phyloP scores from a whole-genome alignment of 2,888 invertebrate genomes.

The Leptinotarsa peninsularis region DNA sequence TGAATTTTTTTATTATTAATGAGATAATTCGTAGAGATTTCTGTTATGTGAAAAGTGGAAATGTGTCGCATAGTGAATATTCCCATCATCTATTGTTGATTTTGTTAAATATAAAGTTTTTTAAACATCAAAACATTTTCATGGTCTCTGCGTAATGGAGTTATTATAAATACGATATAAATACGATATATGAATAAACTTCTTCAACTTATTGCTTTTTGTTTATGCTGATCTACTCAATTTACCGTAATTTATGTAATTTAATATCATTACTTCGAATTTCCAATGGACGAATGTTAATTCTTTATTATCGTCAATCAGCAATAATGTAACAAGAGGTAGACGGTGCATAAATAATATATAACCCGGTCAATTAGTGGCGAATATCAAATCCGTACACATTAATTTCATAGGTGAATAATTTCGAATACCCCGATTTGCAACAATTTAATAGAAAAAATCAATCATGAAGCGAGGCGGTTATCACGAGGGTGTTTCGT shows the following conservation, averaged over 20 bases:
- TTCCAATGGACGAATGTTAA: slow-evolving; percentile 35
- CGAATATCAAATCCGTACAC: slow-evolving; percentile 50
- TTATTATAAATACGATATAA: no score
- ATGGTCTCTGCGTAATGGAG: no score
- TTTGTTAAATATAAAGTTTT: no score
- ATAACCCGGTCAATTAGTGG: slow-evolving; percentile 44
- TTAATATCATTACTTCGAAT: slow-evolving; percentile 50
- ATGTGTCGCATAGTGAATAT: no score
- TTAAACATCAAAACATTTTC: no score
- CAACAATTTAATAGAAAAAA: slow-evolving; percentile 37
- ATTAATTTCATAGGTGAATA: slow-evolving; percentile 53
- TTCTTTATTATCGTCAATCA: slow-evolving; percentile 50
- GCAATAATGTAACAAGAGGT: slow-evolving; percentile 48
- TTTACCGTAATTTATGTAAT: slow-evolving; percentile 50
- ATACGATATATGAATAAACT: no score
- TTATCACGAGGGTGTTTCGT: slow-evolving; percentile 28
- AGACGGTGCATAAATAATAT: slow-evolving; percentile 54
- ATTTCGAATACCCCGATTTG: slow-evolving; percentile 44
- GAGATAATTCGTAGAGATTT: no score
- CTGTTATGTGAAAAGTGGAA: no score
- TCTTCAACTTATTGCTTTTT: neutral
- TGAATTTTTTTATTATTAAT: no score
- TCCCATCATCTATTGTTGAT: no score
- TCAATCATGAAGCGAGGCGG: slow-evolving; percentile 34
- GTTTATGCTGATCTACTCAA: slow-evolving; percentile 29